Conservation (phyloP, 1,140 invertebrate genomes). For the Drosophila neocordata region DNA sequence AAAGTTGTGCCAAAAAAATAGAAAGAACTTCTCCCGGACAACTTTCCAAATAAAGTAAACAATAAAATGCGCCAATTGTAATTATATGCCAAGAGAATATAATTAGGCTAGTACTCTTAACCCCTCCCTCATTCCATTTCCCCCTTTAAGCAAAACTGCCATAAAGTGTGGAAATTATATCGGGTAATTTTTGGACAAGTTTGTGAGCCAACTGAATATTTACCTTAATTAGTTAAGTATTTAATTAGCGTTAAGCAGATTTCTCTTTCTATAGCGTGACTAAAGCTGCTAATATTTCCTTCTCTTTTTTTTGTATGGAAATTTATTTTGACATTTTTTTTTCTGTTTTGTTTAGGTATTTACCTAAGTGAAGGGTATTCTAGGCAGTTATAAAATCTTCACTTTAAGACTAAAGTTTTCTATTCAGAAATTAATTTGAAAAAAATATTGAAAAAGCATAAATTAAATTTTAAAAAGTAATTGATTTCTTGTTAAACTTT, state of each 20-base stretch:
- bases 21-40: constrained; percentile 27
- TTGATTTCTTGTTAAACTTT: too few relatives aligned
- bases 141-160: neutral
- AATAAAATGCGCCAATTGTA: constrained; percentile 69
- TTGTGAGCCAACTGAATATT: constrained; percentile 9
- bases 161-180: constrained; percentile 51
- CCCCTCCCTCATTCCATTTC: neutral
- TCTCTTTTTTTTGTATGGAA: neutral
- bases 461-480: too few relatives aligned
- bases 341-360: neutral
- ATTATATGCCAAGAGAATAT: constrained; percentile 64
- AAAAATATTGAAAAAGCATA: too few relatives aligned
- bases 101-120: constrained; percentile 50
- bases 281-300: neutral
- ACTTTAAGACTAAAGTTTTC: too few relatives aligned
- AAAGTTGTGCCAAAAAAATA: constrained; percentile 56
- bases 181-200: constrained; percentile 11
- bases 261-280: neutral
- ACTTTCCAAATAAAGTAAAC: constrained; percentile 70
- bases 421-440: too few relatives aligned
- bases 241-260: constrained; percentile 43
- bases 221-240: constrained; percentile 39
- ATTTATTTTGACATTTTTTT: neutral
- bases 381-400: too few relatives aligned
- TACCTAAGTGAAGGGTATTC: too few relatives aligned